These are phyloP conservation scores for Pangasianodon hypophthalmus DNA, from an alignment of 2,113 vertebrate species.

Conservation along the genomic window DNA sequence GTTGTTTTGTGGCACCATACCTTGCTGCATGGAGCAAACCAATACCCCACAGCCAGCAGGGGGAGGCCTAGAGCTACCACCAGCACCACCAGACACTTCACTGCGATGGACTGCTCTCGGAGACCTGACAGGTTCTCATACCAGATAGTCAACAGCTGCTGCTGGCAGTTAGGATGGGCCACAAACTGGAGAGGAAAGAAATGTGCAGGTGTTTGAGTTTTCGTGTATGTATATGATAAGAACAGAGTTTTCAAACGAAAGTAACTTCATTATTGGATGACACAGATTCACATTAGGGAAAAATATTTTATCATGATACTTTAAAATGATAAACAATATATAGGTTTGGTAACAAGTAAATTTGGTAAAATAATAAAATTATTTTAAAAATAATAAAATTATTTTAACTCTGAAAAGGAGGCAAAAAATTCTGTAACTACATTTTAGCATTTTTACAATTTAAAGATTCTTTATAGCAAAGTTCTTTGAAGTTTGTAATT, in stretches of 20 bases:
- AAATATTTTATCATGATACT: background rate
- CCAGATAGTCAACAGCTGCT: constrained; percentile 89
- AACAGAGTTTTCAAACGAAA: background rate
- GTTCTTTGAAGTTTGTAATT: background rate
- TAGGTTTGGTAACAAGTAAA: background rate
- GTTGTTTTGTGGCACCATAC: constrained; percentile 63
- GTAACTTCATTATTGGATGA: background rate
- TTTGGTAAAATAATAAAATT: no score
- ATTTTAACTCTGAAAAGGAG: background rate
- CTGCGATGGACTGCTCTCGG: constrained; percentile 81
- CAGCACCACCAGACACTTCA: constrained; percentile 89
- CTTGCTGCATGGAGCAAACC: constrained; percentile 89
- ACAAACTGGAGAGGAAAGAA: constrained; percentile 78
- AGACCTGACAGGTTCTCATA: constrained; percentile 88
- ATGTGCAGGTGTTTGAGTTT: background rate
- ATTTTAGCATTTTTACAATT: background rate
- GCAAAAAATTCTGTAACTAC: background rate
- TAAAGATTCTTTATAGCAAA: background rate
- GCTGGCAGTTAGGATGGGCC: constrained; percentile 90
- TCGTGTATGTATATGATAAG: background rate
- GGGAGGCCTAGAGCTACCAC: constrained; percentile 85
- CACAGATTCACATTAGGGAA: background rate
- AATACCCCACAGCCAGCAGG: constrained; percentile 84
- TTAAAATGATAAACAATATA: background rate
- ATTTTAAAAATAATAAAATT: no score